Evolutionary conservation across 2,888 invertebrate genomes (phyloP), one percentile per base, ranked within the genome.

Genomic region (Chrysina gloriosa): DNA sequence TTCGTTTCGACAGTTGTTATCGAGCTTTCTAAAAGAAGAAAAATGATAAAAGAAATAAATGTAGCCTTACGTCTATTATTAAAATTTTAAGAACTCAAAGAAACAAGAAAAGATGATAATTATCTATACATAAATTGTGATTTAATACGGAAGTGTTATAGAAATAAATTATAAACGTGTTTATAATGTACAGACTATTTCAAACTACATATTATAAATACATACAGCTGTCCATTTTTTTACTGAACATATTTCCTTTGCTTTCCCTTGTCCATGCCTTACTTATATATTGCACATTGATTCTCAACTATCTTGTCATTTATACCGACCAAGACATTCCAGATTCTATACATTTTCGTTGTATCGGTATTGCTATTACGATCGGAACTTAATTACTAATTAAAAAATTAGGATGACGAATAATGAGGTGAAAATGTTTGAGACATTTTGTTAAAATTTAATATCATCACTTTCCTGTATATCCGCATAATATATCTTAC

Each of bases 91-190:
- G 6, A 9, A 16, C 29, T 29, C 29, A 31, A 31, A 52, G n/a
- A 7, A 29, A 31, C 5, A 50, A 50, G 14, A 19, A 7, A 52
- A 16, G 4, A 52, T 31, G 31, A 23, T 11, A 19, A 39, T 25
- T 39, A 39, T 14, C 25, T 39, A 58, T 39, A 39, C 42, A 27
- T 34, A 65, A 3, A 65, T 65, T 65, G 65, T 65, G 65, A 65
- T 65, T 65, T 56, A 56, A 36, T 16, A 39, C 39, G 23, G 21
- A 25, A 23, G 7, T 6, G 14, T 23, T 23, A 34, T 54, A 34
- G n/a, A 19, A 39, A 31, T 19, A 23, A 16, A 48, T 25, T 54
- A 54, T 54, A 21, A n/a, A 54, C 36, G 54, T 54, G 31, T 31
- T 27, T 42, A 39, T 58, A 58, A 23, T 58, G 58, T 63, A 63